phyloP scores from a whole-genome alignment of 2,113 vertebrate species.

The Sclerurus mexicanus region DNA sequence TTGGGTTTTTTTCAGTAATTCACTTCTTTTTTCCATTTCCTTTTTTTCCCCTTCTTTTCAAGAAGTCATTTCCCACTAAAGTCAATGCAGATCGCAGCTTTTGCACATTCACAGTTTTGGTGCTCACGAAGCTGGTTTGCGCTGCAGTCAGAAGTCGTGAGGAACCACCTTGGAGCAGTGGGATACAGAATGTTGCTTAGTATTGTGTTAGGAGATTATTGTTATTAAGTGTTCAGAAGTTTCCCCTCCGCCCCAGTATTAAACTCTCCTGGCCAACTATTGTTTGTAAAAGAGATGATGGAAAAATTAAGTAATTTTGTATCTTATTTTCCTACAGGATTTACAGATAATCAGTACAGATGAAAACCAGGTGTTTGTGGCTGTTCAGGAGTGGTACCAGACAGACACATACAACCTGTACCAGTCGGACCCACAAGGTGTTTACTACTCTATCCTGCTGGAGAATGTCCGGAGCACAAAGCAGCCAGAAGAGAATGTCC shows the following conservation, averaged over 20 bases:
- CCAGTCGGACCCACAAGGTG: constrained; percentile 88
- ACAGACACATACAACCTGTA: constrained; percentile 94
- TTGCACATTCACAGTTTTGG: background rate
- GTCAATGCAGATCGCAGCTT: background rate
- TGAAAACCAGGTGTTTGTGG: constrained; percentile 92
- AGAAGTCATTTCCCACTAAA: background rate
- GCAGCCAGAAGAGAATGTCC: constrained; percentile 89
- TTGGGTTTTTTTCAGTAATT: background rate
- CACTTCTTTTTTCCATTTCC: background rate
- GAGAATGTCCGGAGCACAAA: constrained; percentile 92
- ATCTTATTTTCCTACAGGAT: constrained; percentile 75
- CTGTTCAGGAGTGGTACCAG: constrained; percentile 96
- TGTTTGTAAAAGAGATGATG: background rate
- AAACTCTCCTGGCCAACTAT: background rate
- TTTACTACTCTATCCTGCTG: constrained; percentile 87
- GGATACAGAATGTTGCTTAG: background rate
- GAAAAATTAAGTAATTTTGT: background rate
- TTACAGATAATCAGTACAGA: constrained; percentile 94
- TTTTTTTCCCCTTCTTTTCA: background rate
- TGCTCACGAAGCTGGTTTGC: background rate
- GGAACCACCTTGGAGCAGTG: background rate
- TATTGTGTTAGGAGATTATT: background rate
- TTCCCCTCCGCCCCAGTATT: background rate
- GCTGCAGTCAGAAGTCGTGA: background rate
- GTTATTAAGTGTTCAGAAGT: background rate